Percentiles rank a stretch among this genome's conserved stretches.
phyloP scores from a whole-genome alignment of 92 coral and sea anemone species.

The Paragorgia papillata region DNA sequence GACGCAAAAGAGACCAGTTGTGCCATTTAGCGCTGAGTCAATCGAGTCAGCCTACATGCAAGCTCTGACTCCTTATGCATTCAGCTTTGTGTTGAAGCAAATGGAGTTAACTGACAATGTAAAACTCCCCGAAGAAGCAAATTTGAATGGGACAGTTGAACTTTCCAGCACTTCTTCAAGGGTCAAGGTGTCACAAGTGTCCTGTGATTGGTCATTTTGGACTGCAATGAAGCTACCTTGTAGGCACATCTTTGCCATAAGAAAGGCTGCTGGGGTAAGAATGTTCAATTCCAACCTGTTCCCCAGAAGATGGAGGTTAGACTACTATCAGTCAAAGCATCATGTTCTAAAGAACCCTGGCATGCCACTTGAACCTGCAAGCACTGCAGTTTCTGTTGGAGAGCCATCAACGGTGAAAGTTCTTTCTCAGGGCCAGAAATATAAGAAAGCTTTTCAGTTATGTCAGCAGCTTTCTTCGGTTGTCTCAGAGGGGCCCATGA shows the following conservation, averaged over 20 bases:
- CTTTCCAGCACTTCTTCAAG: not conserved
- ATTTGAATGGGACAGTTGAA: not conserved
- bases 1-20: too few species aligned
- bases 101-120: slow-evolving; percentile 42
- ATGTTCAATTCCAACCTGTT: slow-evolving; percentile 45
- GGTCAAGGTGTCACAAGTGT: not conserved
- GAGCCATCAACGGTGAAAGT: not conserved
- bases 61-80: slow-evolving; percentile 58
- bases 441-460: slow-evolving; percentile 38
- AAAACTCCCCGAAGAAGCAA: not conserved
- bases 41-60: too few species aligned
- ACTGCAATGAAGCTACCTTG: slow-evolving; percentile 61
- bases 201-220: slow-evolving; percentile 54
- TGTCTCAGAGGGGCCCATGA: slow-evolving; percentile 51
- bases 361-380: not conserved
- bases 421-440: slow-evolving; percentile 59
- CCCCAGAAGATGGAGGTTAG: slow-evolving; percentile 64
- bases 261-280: slow-evolving; percentile 35
- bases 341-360: slow-evolving; percentile 34
- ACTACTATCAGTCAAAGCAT: slow-evolving; percentile 45
- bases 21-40: too few species aligned
- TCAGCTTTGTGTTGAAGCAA: slow-evolving; percentile 41
- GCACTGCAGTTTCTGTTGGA: not conserved
- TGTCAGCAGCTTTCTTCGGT: slow-evolving; percentile 52
- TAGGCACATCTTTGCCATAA: slow-evolving; percentile 59